Conservation (phyloP, 2,797 vertebrate genomes). For the Liparis tanakae region DNA sequence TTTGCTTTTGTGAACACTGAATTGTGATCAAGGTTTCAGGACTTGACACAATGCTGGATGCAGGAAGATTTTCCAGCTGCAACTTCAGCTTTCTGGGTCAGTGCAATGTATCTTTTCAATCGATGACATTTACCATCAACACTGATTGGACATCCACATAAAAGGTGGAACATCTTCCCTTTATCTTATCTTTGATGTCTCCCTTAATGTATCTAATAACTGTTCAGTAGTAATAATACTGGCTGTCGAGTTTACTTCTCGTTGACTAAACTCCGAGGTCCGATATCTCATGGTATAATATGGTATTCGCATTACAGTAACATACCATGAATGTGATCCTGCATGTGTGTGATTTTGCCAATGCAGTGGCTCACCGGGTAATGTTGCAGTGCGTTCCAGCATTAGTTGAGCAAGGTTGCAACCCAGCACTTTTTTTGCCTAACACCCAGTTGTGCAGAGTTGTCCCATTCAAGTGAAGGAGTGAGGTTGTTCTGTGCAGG, state of each 20-base stretch:
- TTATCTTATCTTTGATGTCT: not conserved
- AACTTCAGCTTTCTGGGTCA: not conserved
- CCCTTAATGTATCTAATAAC: not conserved
- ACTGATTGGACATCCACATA: not conserved
- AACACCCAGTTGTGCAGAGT: not conserved
- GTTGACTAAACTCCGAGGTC: not conserved
- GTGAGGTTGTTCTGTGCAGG: not conserved
- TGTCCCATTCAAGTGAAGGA: not conserved
- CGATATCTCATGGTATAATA: not conserved
- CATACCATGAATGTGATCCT: not conserved
- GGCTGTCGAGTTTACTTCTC: not conserved
- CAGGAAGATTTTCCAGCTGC: not conserved
- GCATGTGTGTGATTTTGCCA: not conserved
- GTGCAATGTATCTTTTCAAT: not conserved
- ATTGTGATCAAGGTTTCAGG: not conserved
- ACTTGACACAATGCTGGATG: not conserved
- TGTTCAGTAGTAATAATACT: not conserved
- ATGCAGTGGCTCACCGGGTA: not conserved
- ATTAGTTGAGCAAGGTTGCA: not conserved
- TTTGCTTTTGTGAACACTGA: conserved; percentile 3
- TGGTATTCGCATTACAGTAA: not conserved
- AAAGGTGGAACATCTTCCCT: not conserved
- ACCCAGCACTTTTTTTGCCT: not conserved
- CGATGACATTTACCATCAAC: not conserved
- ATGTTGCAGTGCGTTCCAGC: not conserved